Evolutionary conservation across 2,797 vertebrate species (phyloP).

Genomic region (Florisuga fusca): DNA sequence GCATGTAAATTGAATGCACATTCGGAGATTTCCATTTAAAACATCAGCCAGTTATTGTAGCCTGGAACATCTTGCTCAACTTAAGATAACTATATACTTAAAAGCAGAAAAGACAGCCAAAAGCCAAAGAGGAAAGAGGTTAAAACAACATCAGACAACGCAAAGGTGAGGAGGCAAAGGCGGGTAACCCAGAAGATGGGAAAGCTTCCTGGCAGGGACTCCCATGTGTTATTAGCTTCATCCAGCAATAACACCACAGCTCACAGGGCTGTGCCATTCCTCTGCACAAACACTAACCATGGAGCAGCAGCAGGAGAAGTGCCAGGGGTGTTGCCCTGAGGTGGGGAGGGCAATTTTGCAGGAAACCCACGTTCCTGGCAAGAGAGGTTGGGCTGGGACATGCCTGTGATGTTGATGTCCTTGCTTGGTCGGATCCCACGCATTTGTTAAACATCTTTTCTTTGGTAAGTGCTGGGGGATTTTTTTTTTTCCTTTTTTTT

Average conservation of each 20-base stretch:
- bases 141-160: slow-evolving; percentile 55
- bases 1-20: slow-evolving; percentile 71
- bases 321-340: slow-evolving; percentile 50
- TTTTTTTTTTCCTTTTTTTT: not conserved
- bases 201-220: slow-evolving; percentile 45
- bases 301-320: slow-evolving; percentile 18
- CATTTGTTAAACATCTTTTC: not conserved
- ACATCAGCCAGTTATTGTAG: slow-evolving; percentile 59
- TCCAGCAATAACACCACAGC: slow-evolving; percentile 61
- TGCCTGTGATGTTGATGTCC: not conserved
- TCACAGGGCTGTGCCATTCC: not conserved
- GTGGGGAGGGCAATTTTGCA: not conserved
- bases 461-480: slow-evolving; percentile 2
- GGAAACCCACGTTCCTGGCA: slow-evolving; percentile 56
- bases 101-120: slow-evolving; percentile 60
- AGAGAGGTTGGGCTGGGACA: slow-evolving; percentile 45
- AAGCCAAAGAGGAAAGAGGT: slow-evolving; percentile 70
- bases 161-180: slow-evolving; percentile 67
- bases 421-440: not conserved
- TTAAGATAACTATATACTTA: slow-evolving; percentile 64
- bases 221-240: slow-evolving; percentile 65
- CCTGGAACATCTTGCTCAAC: slow-evolving; percentile 71
- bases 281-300: not conserved
- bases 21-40: slow-evolving; percentile 66
- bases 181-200: slow-evolving; percentile 29